Evolutionary conservation across 2,797 vertebrate species (phyloP).

Genomic region (Phrynocephalus forsythii): DNA sequence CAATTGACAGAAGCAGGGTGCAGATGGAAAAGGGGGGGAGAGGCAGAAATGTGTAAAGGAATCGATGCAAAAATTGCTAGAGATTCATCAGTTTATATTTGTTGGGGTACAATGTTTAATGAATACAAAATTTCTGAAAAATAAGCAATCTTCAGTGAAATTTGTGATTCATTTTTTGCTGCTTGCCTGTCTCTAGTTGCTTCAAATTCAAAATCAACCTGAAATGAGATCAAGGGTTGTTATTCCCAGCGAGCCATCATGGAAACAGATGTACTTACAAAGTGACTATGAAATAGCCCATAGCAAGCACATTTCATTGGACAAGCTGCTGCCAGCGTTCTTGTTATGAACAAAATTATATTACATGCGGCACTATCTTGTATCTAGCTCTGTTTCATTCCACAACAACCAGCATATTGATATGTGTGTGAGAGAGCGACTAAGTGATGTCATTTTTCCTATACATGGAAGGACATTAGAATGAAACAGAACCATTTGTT

Average conservation of each 20-base stretch:
- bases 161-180: no score
- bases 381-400: background rate
- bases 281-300: background rate
- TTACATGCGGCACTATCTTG: background rate
- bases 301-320: conserved; percentile 54
- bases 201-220: background rate
- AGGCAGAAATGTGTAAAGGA: no score
- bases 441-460: no score
- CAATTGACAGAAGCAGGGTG: no score
- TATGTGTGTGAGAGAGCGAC: no score
- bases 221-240: background rate
- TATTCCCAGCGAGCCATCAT: background rate
- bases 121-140: no score
- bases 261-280: background rate
- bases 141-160: no score
- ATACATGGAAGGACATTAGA: background rate
- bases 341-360: background rate
- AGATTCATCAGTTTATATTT: no score
- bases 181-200: background rate
- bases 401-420: background rate
- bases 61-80: no score
- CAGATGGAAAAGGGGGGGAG: no score
- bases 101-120: no score
- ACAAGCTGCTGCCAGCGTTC: background rate
- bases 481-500: background rate